Conservation (phyloP, 2,113 vertebrate species). For the Maylandia zebra region DNA sequence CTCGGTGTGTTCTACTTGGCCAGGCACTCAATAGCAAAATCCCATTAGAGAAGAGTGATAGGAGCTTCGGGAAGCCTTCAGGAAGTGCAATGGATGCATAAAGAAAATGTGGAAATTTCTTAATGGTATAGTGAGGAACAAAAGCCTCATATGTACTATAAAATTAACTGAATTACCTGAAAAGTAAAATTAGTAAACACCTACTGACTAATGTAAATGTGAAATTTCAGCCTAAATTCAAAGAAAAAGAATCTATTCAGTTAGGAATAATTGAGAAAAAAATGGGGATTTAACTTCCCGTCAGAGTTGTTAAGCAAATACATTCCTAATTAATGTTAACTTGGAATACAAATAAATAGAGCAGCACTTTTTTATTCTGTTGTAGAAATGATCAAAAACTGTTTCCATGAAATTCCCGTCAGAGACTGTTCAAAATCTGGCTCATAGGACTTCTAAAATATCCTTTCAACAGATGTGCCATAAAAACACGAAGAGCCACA, state of each 20-base stretch:
- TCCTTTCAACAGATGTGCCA: neutral
- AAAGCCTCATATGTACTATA: neutral
- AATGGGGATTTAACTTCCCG: accelerated
- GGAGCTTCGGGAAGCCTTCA: neutral
- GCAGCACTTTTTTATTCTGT: neutral
- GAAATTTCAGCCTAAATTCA: neutral
- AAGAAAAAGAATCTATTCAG: neutral
- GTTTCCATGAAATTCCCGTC: neutral
- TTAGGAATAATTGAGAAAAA: neutral
- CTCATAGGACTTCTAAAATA: neutral
- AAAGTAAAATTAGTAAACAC: neutral
- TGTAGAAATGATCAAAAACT: neutral
- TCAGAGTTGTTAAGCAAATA: neutral
- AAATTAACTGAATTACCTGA: neutral
- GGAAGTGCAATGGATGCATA: neutral
- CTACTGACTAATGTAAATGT: neutral
- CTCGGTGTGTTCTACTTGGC: slow-evolving; percentile 39
- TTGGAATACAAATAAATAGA: neutral
- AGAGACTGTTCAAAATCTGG: neutral
- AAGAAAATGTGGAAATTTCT: neutral
- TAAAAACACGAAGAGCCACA: neutral
- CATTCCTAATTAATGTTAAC: neutral
- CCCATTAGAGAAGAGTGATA: slow-evolving; percentile 48
- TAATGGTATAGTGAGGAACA: neutral
- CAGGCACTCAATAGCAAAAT: slow-evolving; percentile 37